Conservation (phyloP, 2,797 vertebrate genomes). For the Tapera naevia region DNA sequence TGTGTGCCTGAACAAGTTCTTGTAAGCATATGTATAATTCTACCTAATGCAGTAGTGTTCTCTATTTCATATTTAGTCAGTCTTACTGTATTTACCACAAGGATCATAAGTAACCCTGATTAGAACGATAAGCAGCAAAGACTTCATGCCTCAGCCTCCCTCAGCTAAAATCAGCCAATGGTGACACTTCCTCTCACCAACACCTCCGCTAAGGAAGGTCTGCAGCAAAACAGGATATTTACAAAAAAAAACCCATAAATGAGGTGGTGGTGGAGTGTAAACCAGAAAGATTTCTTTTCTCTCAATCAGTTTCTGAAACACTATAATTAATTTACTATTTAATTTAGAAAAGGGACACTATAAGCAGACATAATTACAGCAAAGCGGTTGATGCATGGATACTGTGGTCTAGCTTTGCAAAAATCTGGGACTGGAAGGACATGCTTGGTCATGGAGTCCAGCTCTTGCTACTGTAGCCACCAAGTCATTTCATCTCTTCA, state of each 20-base stretch:
- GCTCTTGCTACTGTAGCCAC: background rate
- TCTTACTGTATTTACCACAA: slow-evolving; percentile 17
- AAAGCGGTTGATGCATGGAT: background rate
- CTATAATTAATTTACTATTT: background rate
- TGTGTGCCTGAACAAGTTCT: background rate
- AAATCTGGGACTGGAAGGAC: background rate
- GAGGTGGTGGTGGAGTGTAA: background rate
- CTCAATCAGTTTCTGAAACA: background rate
- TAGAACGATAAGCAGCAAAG: slow-evolving; percentile 49
- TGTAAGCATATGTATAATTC: background rate
- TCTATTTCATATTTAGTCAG: slow-evolving; percentile 45
- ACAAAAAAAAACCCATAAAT: background rate
- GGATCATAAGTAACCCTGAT: slow-evolving; percentile 27
- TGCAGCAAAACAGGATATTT: slow-evolving; percentile 53
- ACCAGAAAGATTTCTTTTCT: background rate
- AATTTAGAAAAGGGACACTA: background rate
- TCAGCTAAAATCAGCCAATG: slow-evolving; percentile 23
- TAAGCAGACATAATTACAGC: background rate
- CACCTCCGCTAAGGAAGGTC: slow-evolving; percentile 10
- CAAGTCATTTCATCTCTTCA: background rate
- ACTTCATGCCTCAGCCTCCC: background rate
- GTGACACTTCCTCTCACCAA: background rate
- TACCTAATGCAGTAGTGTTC: background rate
- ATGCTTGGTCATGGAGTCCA: background rate
- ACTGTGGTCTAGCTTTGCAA: background rate